Conservation (phyloP, 2,113 vertebrate species). For the Leucopsar rothschildi region DNA sequence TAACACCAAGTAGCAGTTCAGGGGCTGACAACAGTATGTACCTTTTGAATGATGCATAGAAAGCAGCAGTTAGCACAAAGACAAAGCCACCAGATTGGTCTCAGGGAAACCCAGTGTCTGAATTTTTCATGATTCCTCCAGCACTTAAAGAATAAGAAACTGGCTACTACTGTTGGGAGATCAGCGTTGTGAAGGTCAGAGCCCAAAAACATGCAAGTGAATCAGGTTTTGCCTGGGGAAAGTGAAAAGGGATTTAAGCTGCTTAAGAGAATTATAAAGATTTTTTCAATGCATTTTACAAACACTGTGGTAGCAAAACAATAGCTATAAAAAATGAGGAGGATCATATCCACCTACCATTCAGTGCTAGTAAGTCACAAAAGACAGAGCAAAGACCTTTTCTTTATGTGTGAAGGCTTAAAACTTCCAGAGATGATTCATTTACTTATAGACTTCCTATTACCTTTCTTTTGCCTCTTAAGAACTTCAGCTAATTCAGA, state of each 20-base stretch:
- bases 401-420: constrained; percentile 44
- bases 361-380: constrained; percentile 40
- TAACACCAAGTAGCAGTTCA: constrained; percentile 84
- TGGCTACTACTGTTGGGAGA: constrained; percentile 81
- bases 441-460: background rate
- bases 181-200: constrained; percentile 82
- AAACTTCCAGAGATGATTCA: constrained; percentile 40
- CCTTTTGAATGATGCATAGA: constrained; percentile 86
- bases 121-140: constrained; percentile 98
- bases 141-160: constrained; percentile 93
- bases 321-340: constrained; percentile 56
- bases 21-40: constrained; percentile 82
- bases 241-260: constrained; percentile 74
- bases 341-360: constrained; percentile 21
- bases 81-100: constrained; percentile 94
- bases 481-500: background rate
- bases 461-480: constrained; percentile 14
- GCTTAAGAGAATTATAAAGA: constrained; percentile 73
- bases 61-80: constrained; percentile 88
- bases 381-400: constrained; percentile 55
- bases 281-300: constrained; percentile 70
- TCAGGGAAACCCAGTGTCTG: constrained; percentile 88
- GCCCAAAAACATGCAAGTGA: constrained; percentile 76
- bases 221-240: constrained; percentile 78
- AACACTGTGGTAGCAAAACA: constrained; percentile 62